Conservation (phyloP, 2,113 vertebrate species). For the Corynorhinus townsendii region DNA sequence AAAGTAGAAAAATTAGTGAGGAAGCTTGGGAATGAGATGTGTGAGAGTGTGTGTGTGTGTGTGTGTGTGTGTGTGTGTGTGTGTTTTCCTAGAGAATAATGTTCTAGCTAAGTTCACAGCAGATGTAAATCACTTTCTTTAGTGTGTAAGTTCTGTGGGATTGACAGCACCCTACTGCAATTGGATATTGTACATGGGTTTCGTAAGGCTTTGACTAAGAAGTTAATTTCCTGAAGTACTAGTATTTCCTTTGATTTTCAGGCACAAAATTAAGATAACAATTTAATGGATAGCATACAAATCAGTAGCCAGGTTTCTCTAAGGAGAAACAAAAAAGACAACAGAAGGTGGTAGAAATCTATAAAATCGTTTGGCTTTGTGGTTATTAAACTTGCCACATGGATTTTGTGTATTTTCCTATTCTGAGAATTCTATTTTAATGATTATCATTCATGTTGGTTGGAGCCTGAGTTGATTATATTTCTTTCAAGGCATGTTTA, state of each 20-base stretch:
- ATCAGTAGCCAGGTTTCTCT: conserved; percentile 1
- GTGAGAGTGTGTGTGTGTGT: not conserved
- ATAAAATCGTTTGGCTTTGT: not conserved
- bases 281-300: not conserved
- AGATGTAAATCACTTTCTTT: not conserved
- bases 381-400: not conserved
- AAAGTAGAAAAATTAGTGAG: conserved; percentile 20
- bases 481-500: not conserved
- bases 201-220: conserved; percentile 24
- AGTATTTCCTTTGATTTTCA: conserved; percentile 57
- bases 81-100: conserved; percentile 16
- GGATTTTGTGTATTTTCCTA: not conserved
- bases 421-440: not conserved
- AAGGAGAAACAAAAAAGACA: conserved; percentile 35
- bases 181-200: not conserved
- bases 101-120: conserved; percentile 17
- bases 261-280: conserved; percentile 26
- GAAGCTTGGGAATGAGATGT: not conserved
- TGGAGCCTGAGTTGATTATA: not conserved
- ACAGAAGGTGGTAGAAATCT: not conserved
- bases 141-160: conserved; percentile 36
- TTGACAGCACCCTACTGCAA: not conserved
- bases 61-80: not conserved
- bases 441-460: not conserved
- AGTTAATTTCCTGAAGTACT: conserved; percentile 49